Conservation (phyloP, 2,888 invertebrate genomes). For the Leuctra nigra region DNA sequence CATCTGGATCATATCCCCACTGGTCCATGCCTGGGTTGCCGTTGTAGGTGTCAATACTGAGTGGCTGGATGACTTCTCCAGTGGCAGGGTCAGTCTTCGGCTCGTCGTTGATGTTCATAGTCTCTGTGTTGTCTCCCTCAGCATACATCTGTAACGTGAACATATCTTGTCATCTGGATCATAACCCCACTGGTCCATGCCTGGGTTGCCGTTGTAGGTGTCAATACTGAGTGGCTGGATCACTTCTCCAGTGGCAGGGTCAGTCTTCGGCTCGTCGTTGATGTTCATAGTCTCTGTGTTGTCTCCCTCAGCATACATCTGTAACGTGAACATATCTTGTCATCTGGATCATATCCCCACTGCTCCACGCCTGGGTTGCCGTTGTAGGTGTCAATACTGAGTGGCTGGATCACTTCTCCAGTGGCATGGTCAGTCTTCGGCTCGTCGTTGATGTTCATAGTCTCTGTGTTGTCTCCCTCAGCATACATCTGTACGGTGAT, state of each 20-base stretch:
- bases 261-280: background rate
- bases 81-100: too few species aligned
- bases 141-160: too few species aligned
- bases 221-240: conserved; percentile 48
- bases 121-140: too few species aligned
- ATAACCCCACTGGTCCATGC: conserved; percentile 63
- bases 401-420: conserved; percentile 35
- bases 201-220: conserved; percentile 57
- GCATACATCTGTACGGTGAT: conserved; percentile 54
- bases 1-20: conserved; percentile 52
- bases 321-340: too few species aligned
- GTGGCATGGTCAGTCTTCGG: background rate
- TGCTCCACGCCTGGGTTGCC: conserved; percentile 56
- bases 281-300: too few species aligned
- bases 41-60: conserved; percentile 56
- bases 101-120: too few species aligned
- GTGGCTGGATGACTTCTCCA: too few species aligned
- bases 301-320: too few species aligned
- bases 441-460: too few species aligned
- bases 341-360: conserved; percentile 52
- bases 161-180: conserved; percentile 25
- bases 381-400: conserved; percentile 56
- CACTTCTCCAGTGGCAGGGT: too few species aligned
- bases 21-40: conserved; percentile 56
- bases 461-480: conserved; percentile 52